Conservation (phyloP, 2,113 vertebrate species). For the Anthoscopus minutus region DNA sequence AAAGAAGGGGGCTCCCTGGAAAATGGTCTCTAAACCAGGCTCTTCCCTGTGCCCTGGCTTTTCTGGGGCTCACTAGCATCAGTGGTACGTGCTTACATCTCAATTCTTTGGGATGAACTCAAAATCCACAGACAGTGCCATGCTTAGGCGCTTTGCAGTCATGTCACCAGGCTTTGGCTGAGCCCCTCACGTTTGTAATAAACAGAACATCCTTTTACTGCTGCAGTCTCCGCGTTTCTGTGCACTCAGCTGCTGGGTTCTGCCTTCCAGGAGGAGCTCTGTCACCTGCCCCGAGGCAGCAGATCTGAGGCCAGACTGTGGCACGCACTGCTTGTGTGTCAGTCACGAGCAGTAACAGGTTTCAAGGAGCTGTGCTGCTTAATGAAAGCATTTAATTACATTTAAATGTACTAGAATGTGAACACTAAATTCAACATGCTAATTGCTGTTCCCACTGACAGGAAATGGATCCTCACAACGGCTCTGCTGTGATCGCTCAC, state of each 20-base stretch:
- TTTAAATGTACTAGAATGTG: slow-evolving; percentile 35
- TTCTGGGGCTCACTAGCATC: neutral
- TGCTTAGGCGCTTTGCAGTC: neutral
- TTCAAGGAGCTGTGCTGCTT: neutral
- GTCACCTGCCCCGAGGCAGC: neutral
- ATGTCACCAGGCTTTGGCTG: neutral
- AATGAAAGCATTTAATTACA: slow-evolving; percentile 23
- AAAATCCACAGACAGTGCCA: neutral
- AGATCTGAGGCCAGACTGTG: neutral
- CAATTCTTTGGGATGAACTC: neutral
- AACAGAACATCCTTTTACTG: neutral
- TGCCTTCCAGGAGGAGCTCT: neutral
- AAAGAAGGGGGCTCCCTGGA: neutral
- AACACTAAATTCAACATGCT: slow-evolving; percentile 1
- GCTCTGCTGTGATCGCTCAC: neutral
- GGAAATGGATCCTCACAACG: slow-evolving; percentile 6
- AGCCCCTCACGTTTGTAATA: neutral
- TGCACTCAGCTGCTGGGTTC: neutral
- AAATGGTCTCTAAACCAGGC: fast-evolving
- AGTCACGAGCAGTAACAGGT: neutral
- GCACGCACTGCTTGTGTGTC: neutral
- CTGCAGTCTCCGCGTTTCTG: neutral
- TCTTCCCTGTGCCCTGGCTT: neutral
- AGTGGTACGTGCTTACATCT: neutral
- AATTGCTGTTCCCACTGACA: neutral